Evolutionary conservation across 2,113 vertebrate genomes (phyloP).

Genomic region (Crotalus viridis): DNA sequence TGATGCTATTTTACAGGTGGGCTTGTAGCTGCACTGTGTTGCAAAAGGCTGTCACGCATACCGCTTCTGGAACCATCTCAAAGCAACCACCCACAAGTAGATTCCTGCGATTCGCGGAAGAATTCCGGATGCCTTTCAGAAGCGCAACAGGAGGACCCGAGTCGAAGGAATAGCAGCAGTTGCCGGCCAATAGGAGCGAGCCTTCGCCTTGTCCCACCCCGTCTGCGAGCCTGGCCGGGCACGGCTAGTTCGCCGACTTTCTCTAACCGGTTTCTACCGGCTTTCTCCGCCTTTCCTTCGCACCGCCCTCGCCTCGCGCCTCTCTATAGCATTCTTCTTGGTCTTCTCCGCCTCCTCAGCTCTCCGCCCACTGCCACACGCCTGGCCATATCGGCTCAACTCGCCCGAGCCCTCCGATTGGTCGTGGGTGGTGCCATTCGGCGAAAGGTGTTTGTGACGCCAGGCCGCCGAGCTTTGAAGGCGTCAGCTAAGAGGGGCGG

Average conservation of each 20-base stretch:
- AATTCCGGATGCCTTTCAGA: background rate
- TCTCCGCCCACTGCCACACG: background rate
- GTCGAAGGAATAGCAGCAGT: background rate
- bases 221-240: background rate
- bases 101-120: background rate
- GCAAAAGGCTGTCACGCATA: background rate
- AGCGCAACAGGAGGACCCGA: background rate
- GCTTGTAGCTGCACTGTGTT: background rate
- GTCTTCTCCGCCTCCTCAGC: background rate
- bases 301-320: background rate
- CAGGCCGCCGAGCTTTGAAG: background rate
- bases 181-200: background rate
- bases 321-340: background rate
- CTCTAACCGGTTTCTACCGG: constrained; percentile 69
- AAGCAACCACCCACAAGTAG: background rate
- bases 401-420: background rate
- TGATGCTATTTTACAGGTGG: background rate
- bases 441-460: constrained; percentile 19
- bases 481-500: background rate
- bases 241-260: constrained; percentile 14
- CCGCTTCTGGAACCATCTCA: background rate
- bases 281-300: constrained; percentile 41
- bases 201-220: background rate
- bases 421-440: background rate
- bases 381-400: background rate